Evolutionary conservation across 2,888 invertebrate genomes (phyloP), one percentile per base, ranked within the genome.

Genomic region (Orthonevra nobilis): DNA sequence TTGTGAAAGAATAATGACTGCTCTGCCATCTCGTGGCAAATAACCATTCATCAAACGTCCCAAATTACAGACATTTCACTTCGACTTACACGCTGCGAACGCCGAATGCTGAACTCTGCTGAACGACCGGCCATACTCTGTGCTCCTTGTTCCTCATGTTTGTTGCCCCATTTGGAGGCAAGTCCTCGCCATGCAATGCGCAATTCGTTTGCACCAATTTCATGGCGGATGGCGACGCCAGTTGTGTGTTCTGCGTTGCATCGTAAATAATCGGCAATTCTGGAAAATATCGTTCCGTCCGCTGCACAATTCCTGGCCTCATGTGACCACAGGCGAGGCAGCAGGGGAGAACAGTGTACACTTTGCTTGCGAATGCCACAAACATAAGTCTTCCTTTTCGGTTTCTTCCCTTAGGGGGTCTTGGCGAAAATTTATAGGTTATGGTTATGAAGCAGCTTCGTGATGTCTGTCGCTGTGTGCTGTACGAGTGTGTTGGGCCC

Each of bases 1-100:
- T 61, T 79, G 68, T 56, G 68, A 79, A 87, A 87, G 86, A 87
- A 86, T 87, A 87, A 87, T 87, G 86, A 86, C 87, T 86, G 85
- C 86, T 87, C 86, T 86, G 86, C 86, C 87, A 87, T 87, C 85
- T 87, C 87, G 87, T 87, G 87, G 87, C 87, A 87, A 87, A 87
- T 87, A 87, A 86, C 87, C 87, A 87, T 87, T 87, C 87, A 87
- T 87, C 87, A 87, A 87, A 87, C 86, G 86, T 86, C 86, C 86
- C 86, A 87, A 87, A 87, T 87, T 87, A 87, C 87, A 87, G 87
- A 86, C 87, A 86, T 87, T 87, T 87, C 86, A 85, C 86, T 87
- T 86, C 85, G 87, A 84, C 86, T 82, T 82, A 74, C 84, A 83
- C 83, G 20, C 42, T 50, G 56, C 56, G 19, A 6, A 38, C n/a